Percentiles rank a stretch among this genome's conserved stretches.
phyloP scores from a whole-genome alignment of 2,113 vertebrate species.

The Menura novaehollandiae region DNA sequence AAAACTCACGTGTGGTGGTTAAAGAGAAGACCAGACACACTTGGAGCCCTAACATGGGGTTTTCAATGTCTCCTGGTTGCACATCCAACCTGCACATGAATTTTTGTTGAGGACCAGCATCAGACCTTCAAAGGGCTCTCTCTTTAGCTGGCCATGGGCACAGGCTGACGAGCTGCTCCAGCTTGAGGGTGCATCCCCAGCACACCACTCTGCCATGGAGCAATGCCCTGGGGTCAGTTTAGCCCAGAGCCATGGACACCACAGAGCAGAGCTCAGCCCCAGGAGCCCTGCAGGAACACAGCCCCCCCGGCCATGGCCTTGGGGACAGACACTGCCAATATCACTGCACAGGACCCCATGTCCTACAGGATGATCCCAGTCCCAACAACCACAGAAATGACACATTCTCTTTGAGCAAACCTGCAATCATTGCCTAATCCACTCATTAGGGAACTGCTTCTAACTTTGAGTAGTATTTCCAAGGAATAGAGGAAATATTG shows the following conservation, averaged over 20 bases:
- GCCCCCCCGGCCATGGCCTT: background rate
- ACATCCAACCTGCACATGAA: background rate
- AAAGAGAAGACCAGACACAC: background rate
- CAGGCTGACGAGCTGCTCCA: background rate
- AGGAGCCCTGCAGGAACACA: accelerated
- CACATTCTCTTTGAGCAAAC: background rate
- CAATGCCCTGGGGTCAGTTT: background rate
- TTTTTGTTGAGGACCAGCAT: background rate
- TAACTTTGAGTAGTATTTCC: background rate
- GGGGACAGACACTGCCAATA: background rate
- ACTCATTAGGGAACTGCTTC: background rate
- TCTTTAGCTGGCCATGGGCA: background rate
- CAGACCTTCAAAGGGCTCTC: background rate
- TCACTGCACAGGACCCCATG: accelerated
- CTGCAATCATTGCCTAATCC: background rate
- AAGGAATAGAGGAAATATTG: background rate
- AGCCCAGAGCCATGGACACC: background rate
- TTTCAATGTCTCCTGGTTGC: background rate
- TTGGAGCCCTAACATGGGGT: background rate
- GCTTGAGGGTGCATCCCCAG: background rate
- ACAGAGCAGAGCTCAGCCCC: background rate
- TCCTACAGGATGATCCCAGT: background rate
- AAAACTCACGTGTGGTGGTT: accelerated
- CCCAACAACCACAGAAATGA: background rate
- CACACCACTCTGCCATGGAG: background rate